These are phyloP conservation scores for Cyphomyrus plagiostoma DNA, from an alignment of 2,113 vertebrate genomes.

Conservation along the genomic window DNA sequence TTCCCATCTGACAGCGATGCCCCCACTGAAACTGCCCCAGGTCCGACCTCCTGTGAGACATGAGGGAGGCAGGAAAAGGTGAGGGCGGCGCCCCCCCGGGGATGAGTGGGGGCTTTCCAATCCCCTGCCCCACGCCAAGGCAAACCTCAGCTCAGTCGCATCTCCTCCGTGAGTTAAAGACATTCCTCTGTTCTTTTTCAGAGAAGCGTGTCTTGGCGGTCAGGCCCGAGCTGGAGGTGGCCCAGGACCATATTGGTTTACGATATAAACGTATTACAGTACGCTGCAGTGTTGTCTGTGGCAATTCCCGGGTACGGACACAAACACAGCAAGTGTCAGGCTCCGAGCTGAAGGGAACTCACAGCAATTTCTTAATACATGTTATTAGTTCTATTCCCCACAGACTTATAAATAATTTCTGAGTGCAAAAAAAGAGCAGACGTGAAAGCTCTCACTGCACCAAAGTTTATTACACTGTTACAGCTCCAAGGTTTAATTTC, in stretches of 20 bases:
- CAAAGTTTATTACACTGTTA: constrained; percentile 44
- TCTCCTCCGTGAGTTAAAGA: background rate
- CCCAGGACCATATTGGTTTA: background rate
- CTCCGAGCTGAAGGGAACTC: constrained; percentile 33
- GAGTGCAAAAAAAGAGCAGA: constrained; percentile 44
- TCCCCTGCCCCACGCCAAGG: background rate
- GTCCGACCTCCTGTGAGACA: background rate
- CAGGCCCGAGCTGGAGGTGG: background rate
- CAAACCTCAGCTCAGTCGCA: background rate
- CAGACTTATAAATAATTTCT: constrained; percentile 50
- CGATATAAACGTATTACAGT: constrained; percentile 16
- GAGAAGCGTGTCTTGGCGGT: background rate
- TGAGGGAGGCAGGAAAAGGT: background rate
- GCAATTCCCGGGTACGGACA: background rate
- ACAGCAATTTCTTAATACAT: constrained; percentile 42
- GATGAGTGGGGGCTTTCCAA: background rate
- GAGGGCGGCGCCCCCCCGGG: background rate
- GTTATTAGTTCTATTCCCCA: constrained; percentile 44
- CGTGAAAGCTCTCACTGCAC: constrained; percentile 36
- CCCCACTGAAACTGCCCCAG: background rate
- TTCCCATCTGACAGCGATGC: constrained; percentile 12
- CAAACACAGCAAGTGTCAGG: constrained; percentile 22
- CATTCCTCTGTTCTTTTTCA: background rate
- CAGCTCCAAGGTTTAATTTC: constrained; percentile 50
- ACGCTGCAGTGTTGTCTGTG: background rate